Base-by-base conservation (phyloP, 1,140 invertebrate genomes). In the Zaprionus ornatus region DNA sequence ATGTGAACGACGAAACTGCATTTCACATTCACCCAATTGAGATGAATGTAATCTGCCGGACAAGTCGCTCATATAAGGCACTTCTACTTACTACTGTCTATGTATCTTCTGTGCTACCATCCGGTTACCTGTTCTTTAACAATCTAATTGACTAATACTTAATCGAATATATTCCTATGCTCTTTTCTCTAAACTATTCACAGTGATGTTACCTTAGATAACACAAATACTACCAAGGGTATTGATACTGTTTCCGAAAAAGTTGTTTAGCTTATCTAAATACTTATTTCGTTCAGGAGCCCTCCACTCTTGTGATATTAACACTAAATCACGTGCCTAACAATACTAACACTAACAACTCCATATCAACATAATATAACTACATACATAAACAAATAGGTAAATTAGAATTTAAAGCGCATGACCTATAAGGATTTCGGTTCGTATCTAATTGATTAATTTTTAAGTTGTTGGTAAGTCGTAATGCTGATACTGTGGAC, bases 181-280 rank as follows among this genome's bases (percentile, higher is more conserved):
- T 76, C 67, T 76, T 32, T 32, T 75, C 70, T 79, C 65, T 84
- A 40, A 74, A 86, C 74, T 80, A 65, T 83, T 83, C 91, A 91
- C 91, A 92, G 91, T 91, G 87, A 82, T 81, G 74, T 91, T 50
- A 80, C 90, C 52, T 79, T 91, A 91, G 87, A 91, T 80, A 55
- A 77, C 79, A 77, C 66, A 55, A 57, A 68, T 61, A 74, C 72
- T 62, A 71, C 74, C 66, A 87, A 87, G 85, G 78, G 75, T 74
- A 62, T 90, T 32, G 79, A 88, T 56, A 88, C 90, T 61, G 74
- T 91, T 80, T 91, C 90, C 86, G 90, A 91, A 68, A 91, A 91
- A 77, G 81, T 91, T 55, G 72, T 80, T 70, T 56, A 88, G 48
- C 19, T 42, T 10, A 69, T 42, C 55, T 45, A 40, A 37, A 63